A percentile compares a stretch with the other conserved stretches of the same genome.
Evolutionary conservation across 1,140 invertebrate genomes (phyloP).

Genomic region (Drosophila ambigua): DNA sequence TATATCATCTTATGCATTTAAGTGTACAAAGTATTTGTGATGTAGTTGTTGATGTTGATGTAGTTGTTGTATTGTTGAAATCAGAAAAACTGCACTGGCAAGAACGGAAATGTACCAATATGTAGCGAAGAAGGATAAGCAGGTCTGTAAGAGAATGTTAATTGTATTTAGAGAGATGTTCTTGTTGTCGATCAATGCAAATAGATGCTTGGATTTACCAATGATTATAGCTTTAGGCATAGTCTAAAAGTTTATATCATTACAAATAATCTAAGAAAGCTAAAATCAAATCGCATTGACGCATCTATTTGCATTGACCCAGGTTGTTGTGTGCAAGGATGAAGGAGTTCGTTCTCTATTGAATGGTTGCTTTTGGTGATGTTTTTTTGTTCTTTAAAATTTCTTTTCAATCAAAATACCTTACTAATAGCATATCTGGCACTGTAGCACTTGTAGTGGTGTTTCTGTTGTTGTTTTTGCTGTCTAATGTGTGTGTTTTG

Average conservation of each 20-base stretch:
- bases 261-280: no score
- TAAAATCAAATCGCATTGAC: no score
- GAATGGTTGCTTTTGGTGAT: constrained; percentile 8
- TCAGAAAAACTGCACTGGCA: constrained; percentile 82
- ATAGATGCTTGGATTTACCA: not conserved
- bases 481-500: constrained; percentile 54
- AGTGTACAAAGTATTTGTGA: constrained; percentile 69
- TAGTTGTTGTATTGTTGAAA: constrained; percentile 44
- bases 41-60: constrained; percentile 47
- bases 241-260: no score
- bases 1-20: constrained; percentile 42
- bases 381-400: constrained; percentile 24
- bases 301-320: constrained; percentile 49
- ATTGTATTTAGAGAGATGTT: constrained; percentile 61
- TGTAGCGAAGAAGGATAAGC: constrained; percentile 78
- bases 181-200: constrained; percentile 14
- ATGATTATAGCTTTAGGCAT: no score
- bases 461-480: constrained; percentile 48
- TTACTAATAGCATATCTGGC: constrained; percentile 82
- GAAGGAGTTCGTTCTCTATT: constrained; percentile 34
- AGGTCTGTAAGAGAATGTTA: constrained; percentile 80
- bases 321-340: constrained; percentile 54
- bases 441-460: constrained; percentile 61
- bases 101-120: constrained; percentile 79
- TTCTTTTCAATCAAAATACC: constrained; percentile 62